phyloP scores from a whole-genome alignment of 2,113 vertebrate genomes.

The Tyto alba region DNA sequence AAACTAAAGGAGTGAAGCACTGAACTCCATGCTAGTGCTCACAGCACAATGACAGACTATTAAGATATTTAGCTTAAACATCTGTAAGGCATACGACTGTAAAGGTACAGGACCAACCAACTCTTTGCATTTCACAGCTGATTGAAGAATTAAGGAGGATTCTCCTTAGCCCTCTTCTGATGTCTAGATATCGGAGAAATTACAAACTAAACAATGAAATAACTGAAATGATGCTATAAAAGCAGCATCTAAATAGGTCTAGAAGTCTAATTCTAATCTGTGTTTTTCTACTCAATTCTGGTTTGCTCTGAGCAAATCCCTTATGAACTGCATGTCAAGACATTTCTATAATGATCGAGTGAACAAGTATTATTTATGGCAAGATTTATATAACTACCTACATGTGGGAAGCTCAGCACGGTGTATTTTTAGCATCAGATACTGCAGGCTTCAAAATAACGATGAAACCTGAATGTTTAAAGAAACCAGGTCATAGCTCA shows the following conservation, averaged over 20 bases:
- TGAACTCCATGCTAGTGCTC: not conserved
- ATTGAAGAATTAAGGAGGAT: not conserved
- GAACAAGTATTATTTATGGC: conserved; percentile 45
- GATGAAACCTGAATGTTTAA: not conserved
- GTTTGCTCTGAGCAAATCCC: conserved; percentile 24
- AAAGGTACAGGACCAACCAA: not conserved
- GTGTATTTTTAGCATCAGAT: conserved; percentile 45
- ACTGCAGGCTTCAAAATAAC: conserved; percentile 35
- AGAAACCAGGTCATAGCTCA: conserved; percentile 28
- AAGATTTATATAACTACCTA: conserved; percentile 49
- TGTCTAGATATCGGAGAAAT: not conserved
- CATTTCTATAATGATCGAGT: not conserved
- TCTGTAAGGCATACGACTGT: not conserved
- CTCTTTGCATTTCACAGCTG: not conserved
- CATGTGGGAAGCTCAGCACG: not conserved
- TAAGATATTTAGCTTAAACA: not conserved
- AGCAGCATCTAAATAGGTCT: not conserved
- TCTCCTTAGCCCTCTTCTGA: not conserved
- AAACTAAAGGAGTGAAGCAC: not conserved
- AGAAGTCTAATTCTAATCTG: not conserved
- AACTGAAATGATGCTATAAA: not conserved
- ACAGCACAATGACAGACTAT: not conserved
- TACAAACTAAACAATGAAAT: not conserved
- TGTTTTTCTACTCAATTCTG: conserved; percentile 11
- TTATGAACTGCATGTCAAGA: not conserved